Conservation (phyloP, 2,797 vertebrate genomes). For the Sebastes matsubarae region DNA sequence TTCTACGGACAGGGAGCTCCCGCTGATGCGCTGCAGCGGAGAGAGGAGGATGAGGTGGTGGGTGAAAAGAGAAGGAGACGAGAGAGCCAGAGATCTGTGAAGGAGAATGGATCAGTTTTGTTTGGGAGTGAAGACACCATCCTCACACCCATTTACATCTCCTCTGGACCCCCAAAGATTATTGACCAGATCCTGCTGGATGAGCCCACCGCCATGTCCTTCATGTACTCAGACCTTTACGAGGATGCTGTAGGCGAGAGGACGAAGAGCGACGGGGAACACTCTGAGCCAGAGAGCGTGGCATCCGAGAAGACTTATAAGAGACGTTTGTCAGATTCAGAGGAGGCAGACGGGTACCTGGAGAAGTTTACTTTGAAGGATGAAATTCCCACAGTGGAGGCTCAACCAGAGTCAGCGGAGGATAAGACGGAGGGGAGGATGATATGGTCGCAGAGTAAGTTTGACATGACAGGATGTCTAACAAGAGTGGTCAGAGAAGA, state of each 20-base stretch:
- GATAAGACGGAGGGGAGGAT: conserved; percentile 51
- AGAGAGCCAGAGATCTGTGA: conserved; percentile 71
- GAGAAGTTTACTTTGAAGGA: conserved; percentile 94
- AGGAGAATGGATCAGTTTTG: conserved; percentile 85
- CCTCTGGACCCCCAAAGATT: conserved; percentile 86
- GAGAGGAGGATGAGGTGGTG: conserved; percentile 41
- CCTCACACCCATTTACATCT: conserved; percentile 87
- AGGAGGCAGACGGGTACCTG: conserved; percentile 90
- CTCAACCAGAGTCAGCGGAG: conserved; percentile 56
- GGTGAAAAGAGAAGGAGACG: conserved; percentile 69
- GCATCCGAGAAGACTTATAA: conserved; percentile 86
- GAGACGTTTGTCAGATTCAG: conserved; percentile 86
- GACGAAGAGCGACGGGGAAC: conserved; percentile 82
- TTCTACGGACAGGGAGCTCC: conserved; percentile 85
- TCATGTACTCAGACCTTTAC: conserved; percentile 94
- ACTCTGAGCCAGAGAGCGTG: conserved; percentile 87
- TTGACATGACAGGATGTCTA: conserved; percentile 82
- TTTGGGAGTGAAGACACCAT: conserved; percentile 87
- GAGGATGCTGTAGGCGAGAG: conserved; percentile 87
- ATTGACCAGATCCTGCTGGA: conserved; percentile 90
- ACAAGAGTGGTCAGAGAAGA: conserved; percentile 58
- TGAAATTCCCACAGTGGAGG: conserved; percentile 80
- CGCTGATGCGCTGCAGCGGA: conserved; percentile 77
- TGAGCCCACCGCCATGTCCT: conserved; percentile 91
- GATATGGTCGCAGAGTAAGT: conserved; percentile 78